Evolutionary conservation across 2,797 vertebrate species (phyloP), one percentile per base, ranked within the genome.

Genomic region (Distichodus sexfasciatus): DNA sequence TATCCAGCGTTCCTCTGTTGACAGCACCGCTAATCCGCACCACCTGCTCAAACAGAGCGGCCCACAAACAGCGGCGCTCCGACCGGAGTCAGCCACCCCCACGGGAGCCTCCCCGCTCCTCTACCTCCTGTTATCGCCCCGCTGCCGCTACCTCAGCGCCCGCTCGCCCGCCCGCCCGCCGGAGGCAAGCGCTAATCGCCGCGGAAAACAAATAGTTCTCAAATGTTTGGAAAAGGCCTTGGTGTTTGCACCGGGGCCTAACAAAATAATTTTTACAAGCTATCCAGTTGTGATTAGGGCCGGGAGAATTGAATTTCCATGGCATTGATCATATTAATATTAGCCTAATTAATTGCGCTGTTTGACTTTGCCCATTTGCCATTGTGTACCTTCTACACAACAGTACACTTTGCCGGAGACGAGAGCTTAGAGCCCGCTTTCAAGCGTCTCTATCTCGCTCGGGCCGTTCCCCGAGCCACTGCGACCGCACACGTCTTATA

Each of bases 11-110:
- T 87, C 83, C 92, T 93, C 90, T 97, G 92, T 97, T 98, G 95
- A 98, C 94, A 88, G 87, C 94, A 87, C 85, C 87, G 87, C 94
- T 99, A 98, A 98, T 99, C 95, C 95, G 92, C 93, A 94, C 94
- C 94, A 97, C 95, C 95, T 98, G 95, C 94, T 97, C 95, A 98
- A 99, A 98, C 87, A 92, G 76, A 72, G 69, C 38, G 51, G 71
- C 81, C 75, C 82, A 85, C 76, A 88, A 86, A 88, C 81, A 85
- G 87, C 82, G 81, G 71, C 80, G 78, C 82, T 68, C 86, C 83
- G 77, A 83, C 82, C 73, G 60, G 38, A 81, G 80, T 35, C 83
- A 71, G 84, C 78, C 75, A 77, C 83, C 86, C 90, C 90, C 79
- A 77, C 84, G 89, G 89, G 89, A 55, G 43, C 82, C 78, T 82